Evolutionary conservation across 2,113 vertebrate species (phyloP).

Genomic region (Leiothrix lutea): DNA sequence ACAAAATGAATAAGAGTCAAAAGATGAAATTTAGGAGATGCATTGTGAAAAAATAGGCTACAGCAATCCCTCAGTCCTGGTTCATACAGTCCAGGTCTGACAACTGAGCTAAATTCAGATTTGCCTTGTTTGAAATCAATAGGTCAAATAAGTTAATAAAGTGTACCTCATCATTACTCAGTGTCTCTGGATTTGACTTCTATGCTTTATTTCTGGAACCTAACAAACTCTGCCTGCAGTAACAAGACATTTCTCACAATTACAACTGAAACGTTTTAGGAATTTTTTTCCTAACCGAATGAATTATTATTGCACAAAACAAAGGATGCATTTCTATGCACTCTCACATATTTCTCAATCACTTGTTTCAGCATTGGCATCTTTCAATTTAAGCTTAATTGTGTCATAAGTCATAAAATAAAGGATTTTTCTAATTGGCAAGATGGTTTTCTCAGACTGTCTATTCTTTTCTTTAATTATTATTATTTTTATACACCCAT

Average conservation of each 20-base stretch:
- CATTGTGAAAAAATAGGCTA: not conserved
- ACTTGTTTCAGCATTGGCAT: not conserved
- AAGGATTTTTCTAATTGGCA: not conserved
- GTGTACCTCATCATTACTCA: not conserved
- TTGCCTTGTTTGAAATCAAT: not conserved
- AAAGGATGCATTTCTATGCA: not conserved
- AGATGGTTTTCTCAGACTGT: not conserved
- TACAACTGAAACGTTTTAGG: not conserved
- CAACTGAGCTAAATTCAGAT: not conserved
- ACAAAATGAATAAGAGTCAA: not conserved
- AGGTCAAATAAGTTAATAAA: not conserved
- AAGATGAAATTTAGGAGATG: not conserved
- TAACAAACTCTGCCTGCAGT: not conserved
- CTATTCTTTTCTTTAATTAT: not conserved
- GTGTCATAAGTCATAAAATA: not conserved
- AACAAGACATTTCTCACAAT: not conserved
- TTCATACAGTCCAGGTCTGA: not conserved
- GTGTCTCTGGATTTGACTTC: not conserved
- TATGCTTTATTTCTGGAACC: not conserved
- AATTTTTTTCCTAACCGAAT: not conserved
- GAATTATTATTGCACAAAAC: not conserved
- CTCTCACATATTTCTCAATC: conserved; percentile 5
- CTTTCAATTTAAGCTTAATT: not conserved
- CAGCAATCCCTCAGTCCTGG: not conserved
- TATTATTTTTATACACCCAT: not conserved